Percentiles rank a stretch among this genome's conserved stretches.
Conservation (phyloP, 2,797 vertebrate genomes). For the Aphelocoma californica region DNA sequence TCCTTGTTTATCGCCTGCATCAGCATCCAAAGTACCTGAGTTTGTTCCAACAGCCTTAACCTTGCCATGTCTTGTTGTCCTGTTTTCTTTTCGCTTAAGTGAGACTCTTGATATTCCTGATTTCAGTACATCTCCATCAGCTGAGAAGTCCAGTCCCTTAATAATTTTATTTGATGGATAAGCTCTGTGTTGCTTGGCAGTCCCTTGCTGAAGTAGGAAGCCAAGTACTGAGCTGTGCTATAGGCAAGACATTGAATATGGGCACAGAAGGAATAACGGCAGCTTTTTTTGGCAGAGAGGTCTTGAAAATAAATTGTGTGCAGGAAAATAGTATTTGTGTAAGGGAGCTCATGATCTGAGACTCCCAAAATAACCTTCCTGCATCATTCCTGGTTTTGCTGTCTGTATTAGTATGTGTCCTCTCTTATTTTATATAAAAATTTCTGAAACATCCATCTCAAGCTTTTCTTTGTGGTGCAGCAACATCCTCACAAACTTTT, state of each 20-base stretch:
- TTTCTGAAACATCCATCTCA: background rate
- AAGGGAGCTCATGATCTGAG: background rate
- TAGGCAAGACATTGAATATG: background rate
- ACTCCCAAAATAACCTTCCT: background rate
- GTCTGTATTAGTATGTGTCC: background rate
- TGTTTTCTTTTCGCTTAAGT: background rate
- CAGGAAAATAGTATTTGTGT: background rate
- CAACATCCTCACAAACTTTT: background rate
- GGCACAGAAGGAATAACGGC: background rate
- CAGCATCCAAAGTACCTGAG: background rate
- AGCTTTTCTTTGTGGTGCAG: background rate
- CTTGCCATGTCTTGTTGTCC: background rate
- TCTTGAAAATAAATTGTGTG: background rate
- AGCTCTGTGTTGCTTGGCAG: background rate
- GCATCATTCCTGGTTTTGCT: background rate
- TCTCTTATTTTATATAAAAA: background rate
- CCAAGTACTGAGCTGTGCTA: background rate
- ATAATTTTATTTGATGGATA: constrained; percentile 6
- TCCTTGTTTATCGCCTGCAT: constrained; percentile 11
- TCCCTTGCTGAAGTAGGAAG: background rate
- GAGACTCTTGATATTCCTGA: background rate
- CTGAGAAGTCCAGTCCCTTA: background rate
- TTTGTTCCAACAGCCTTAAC: background rate
- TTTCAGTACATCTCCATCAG: background rate
- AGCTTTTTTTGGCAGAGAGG: background rate